Conservation (phyloP, 2,888 invertebrate species). For the Cephonodes hylas region DNA sequence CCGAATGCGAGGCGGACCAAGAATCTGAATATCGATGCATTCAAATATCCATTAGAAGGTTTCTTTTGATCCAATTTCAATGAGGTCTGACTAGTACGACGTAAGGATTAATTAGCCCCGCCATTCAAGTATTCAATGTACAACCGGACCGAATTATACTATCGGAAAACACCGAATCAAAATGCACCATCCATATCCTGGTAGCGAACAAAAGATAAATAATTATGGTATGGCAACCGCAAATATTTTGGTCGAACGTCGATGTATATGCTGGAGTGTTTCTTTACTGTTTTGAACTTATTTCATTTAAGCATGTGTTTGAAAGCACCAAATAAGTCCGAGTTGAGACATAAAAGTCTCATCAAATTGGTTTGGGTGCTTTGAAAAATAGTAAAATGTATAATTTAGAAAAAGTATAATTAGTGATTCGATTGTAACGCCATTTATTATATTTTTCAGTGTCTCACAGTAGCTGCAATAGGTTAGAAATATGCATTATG, state of each 20-base stretch:
- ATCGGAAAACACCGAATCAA: conserved; percentile 1
- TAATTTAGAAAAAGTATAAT: too few species aligned
- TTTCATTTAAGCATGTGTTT: neutral
- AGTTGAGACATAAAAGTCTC: too few species aligned
- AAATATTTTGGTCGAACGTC: conserved; percentile 21
- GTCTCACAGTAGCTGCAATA: too few species aligned
- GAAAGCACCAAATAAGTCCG: too few species aligned
- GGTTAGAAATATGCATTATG: too few species aligned
- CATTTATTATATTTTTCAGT: too few species aligned
- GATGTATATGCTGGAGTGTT: neutral
- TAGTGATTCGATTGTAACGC: too few species aligned
- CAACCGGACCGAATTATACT: conserved; percentile 21
- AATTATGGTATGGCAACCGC: conserved; percentile 18
- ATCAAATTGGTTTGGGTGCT: too few species aligned
- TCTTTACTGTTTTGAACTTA: neutral
- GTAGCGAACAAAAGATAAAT: conserved; percentile 18
- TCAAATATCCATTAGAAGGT: conserved; percentile 76
- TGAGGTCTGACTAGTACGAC: conserved; percentile 56
- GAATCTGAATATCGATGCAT: conserved; percentile 58
- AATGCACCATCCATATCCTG: conserved; percentile 6
- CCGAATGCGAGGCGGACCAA: conserved; percentile 29
- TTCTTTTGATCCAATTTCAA: conserved; percentile 70
- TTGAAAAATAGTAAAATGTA: too few species aligned
- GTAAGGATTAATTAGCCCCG: conserved; percentile 37
- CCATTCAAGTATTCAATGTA: conserved; percentile 27